phyloP scores from a whole-genome alignment of 2,113 vertebrate species.

The Spheniscus mendiculus region DNA sequence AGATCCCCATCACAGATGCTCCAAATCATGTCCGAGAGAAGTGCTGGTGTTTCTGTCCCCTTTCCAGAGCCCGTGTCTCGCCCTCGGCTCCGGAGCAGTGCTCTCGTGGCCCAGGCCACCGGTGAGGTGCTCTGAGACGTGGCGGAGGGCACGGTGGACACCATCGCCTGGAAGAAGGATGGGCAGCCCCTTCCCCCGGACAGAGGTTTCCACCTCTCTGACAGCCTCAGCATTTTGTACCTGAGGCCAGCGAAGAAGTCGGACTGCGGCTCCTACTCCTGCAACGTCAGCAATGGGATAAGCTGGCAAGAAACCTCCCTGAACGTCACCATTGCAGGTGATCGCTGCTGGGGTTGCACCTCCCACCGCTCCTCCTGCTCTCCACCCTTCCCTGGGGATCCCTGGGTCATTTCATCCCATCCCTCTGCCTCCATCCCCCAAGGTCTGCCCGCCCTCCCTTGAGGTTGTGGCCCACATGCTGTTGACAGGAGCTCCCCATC shows the following conservation, averaged over 20 bases:
- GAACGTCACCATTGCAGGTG: background rate
- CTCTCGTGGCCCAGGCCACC: background rate
- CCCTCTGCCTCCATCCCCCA: background rate
- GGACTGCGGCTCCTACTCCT: constrained; percentile 37
- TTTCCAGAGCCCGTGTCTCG: background rate
- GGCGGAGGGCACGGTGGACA: background rate
- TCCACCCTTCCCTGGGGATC: background rate
- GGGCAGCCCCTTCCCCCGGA: background rate
- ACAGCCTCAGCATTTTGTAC: background rate
- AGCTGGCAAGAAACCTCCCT: constrained; percentile 41
- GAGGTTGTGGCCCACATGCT: background rate
- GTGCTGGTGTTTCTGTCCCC: background rate
- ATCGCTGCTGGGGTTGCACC: background rate
- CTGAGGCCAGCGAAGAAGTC: background rate
- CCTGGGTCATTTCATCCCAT: background rate
- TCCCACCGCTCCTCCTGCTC: background rate
- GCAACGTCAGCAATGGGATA: constrained; percentile 11
- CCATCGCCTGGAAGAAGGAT: constrained; percentile 24
- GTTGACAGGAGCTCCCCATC: background rate
- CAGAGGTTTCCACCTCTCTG: background rate
- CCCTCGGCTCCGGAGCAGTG: background rate
- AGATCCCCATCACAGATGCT: rapidly evolving
- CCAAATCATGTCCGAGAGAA: background rate
- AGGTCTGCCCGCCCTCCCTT: rapidly evolving
- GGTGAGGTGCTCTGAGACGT: background rate